phyloP scores from a whole-genome alignment of 2,113 vertebrate species.

The Dasyprocta punctata region DNA sequence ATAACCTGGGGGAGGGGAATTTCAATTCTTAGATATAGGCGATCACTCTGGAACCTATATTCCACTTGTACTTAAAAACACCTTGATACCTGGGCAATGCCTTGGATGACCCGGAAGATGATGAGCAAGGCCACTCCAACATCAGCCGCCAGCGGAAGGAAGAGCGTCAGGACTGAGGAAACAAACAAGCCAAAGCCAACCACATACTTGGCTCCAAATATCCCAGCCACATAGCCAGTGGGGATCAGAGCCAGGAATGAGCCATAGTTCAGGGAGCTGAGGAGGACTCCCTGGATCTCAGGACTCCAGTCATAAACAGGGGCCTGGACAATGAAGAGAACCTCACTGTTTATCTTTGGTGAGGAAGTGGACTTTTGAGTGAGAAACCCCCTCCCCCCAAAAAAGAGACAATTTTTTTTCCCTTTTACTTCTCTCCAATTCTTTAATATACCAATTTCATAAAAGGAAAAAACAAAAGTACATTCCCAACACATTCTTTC shows the following conservation, averaged over 20 bases:
- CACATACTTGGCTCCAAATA: constrained; percentile 85
- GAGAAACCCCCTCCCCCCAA: background rate
- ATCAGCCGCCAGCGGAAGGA: constrained; percentile 87
- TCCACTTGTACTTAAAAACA: background rate
- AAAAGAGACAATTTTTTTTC: background rate
- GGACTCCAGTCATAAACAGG: constrained; percentile 70
- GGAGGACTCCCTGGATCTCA: constrained; percentile 87
- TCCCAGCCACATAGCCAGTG: constrained; percentile 87
- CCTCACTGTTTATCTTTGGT: background rate
- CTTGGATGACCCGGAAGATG: constrained; percentile 54
- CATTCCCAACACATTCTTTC: background rate
- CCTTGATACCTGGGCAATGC: constrained; percentile 66
- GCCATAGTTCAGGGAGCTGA: constrained; percentile 89
- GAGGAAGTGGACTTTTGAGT: background rate
- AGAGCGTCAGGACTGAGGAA: constrained; percentile 87
- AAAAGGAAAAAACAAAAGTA: background rate
- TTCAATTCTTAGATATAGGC: background rate
- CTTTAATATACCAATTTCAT: background rate
- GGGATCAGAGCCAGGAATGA: constrained; percentile 89
- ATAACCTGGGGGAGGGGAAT: constrained; percentile 83
- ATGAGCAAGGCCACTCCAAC: constrained; percentile 46
- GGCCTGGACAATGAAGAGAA: constrained; percentile 41
- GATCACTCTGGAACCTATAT: background rate
- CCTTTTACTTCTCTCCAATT: background rate
- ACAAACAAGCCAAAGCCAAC: constrained; percentile 86